Evolutionary conservation across 2,888 invertebrate species (phyloP).

Genomic region (Xestoiulus laeticollis): DNA sequence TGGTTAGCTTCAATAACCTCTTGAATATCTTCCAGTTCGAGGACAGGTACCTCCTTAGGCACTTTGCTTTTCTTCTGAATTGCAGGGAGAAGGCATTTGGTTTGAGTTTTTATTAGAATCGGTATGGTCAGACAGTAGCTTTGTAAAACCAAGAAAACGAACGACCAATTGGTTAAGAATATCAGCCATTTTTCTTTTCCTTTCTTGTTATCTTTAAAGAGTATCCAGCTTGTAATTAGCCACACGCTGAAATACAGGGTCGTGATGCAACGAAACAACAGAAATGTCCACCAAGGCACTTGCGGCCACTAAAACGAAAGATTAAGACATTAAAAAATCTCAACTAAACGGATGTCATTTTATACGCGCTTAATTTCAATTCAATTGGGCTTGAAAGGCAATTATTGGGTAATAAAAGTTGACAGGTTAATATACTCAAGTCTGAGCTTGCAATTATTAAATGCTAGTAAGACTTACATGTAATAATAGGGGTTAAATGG

Average conservation of each 20-base stretch:
- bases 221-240: slow-evolving; percentile 46
- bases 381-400: not conserved
- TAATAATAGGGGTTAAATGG: not conserved
- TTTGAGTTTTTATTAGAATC: not conserved
- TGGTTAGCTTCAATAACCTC: not conserved
- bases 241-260: slow-evolving; percentile 50
- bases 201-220: slow-evolving; percentile 41
- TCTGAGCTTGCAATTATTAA: not conserved
- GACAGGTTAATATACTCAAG: not conserved
- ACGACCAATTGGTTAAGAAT: slow-evolving; percentile 52
- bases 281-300: slow-evolving; percentile 49
- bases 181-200: slow-evolving; percentile 52
- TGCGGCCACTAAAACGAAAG: slow-evolving; percentile 47
- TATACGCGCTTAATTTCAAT: not conserved
- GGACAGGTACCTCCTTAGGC: not conserved
- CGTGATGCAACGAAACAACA: slow-evolving; percentile 29
- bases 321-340: slow-evolving; percentile 11
- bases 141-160: slow-evolving; percentile 48
- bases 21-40: not conserved
- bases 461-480: not conserved
- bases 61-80: not conserved
- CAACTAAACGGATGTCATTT: slow-evolving; percentile 18
- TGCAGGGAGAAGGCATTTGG: not conserved
- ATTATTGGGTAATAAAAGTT: slow-evolving; percentile 13
- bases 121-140: not conserved